phyloP scores from a whole-genome alignment of 2,888 invertebrate species.

The Mythimna loreyi region DNA sequence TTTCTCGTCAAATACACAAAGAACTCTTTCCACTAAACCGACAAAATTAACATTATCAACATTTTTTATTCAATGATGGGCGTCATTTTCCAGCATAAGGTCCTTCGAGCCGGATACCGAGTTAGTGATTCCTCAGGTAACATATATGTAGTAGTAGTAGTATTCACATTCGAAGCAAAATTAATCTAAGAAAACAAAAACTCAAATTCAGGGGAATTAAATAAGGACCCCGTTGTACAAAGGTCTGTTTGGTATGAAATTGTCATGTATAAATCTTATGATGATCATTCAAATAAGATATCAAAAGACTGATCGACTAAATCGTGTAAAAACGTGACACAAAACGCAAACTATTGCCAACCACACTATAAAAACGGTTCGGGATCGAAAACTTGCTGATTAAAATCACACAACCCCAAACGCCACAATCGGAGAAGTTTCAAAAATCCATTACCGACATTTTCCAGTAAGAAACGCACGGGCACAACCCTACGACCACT shows the following conservation, averaged over 20 bases:
- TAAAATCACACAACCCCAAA: conserved; percentile 40
- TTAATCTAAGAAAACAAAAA: neutral
- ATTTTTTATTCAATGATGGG: too few species aligned
- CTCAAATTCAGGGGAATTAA: neutral
- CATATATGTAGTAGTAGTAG: too few species aligned
- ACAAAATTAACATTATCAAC: too few species aligned
- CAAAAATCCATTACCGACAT: conserved; percentile 56
- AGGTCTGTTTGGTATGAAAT: neutral
- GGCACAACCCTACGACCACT: conserved; percentile 72
- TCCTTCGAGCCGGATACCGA: neutral
- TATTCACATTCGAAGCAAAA: neutral
- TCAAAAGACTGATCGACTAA: conserved; percentile 30
- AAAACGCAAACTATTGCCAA: conserved; percentile 22
- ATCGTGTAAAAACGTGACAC: conserved; percentile 24
- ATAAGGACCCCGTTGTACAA: neutral
- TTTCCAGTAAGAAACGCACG: conserved; percentile 41
- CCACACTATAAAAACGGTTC: conserved; percentile 17
- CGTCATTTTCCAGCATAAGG: neutral
- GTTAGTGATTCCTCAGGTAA: too few species aligned
- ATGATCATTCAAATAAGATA: conserved; percentile 26
- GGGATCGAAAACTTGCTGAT: conserved; percentile 39
- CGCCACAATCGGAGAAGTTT: conserved; percentile 40
- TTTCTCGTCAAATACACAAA: too few species aligned
- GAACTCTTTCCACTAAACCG: too few species aligned
- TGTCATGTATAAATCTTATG: neutral